phyloP scores from a whole-genome alignment of 1,140 invertebrate genomes.

The Riptortus pedestris region DNA sequence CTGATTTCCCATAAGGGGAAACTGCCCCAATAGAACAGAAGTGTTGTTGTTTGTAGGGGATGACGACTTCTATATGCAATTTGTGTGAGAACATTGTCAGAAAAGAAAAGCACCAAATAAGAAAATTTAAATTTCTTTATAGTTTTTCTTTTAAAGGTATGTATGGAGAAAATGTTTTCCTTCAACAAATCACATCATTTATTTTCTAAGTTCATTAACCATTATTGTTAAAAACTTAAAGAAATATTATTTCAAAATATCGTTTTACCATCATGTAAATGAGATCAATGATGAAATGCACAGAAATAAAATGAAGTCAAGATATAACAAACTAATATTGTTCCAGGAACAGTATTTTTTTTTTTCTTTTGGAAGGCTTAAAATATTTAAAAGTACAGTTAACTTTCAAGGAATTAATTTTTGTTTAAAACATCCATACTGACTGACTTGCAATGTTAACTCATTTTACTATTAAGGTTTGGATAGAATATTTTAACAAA shows the following conservation, averaged over 20 bases:
- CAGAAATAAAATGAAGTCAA: neutral
- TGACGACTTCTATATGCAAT: too few relatives aligned
- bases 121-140: neutral
- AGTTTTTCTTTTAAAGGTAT: neutral
- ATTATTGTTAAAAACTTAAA: neutral
- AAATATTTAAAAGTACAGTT: too few relatives aligned
- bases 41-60: too few relatives aligned
- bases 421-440: too few relatives aligned
- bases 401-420: too few relatives aligned
- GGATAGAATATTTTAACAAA: too few relatives aligned
- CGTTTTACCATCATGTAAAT: neutral
- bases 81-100: neutral
- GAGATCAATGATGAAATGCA: neutral
- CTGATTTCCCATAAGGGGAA: too few relatives aligned
- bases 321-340: neutral
- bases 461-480: too few relatives aligned
- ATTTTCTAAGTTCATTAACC: too few relatives aligned
- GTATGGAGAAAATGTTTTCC: neutral
- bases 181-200: neutral
- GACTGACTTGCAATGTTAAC: too few relatives aligned
- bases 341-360: neutral
- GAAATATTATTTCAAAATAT: neutral
- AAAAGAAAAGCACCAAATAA: neutral
- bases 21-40: too few relatives aligned
- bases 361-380: too few relatives aligned